phyloP scores from a whole-genome alignment of 2,888 invertebrate species.

The Coelinius sp. region DNA sequence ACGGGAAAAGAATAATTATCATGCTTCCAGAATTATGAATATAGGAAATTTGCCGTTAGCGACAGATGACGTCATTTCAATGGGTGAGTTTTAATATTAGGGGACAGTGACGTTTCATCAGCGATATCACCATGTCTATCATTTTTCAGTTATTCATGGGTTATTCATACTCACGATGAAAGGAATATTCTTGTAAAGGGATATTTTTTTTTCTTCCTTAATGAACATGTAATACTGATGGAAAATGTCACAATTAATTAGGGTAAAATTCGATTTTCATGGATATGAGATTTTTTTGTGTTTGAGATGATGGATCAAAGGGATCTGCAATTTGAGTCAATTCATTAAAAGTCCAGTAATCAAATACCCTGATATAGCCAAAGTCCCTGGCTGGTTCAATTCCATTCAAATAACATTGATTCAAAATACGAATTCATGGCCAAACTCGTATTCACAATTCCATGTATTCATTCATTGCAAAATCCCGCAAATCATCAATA shows the following conservation, averaged over 20 bases:
- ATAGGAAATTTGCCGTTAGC: neutral
- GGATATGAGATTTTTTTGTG: too few relatives aligned
- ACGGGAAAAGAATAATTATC: neutral
- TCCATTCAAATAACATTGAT: neutral
- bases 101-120: constrained; percentile 19
- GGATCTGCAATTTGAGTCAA: too few relatives aligned
- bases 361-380: too few relatives aligned
- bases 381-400: too few relatives aligned
- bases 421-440: neutral
- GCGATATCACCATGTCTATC: neutral
- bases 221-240: too few relatives aligned
- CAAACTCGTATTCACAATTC: neutral
- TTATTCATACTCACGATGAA: constrained; percentile 7
- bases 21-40: neutral
- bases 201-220: neutral
- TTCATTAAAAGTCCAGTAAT: too few relatives aligned
- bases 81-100: neutral
- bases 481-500: neutral
- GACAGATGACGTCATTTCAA: neutral
- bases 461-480: neutral
- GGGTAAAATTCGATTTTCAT: too few relatives aligned
- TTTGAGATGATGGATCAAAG: too few relatives aligned
- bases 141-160: constrained; percentile 9
- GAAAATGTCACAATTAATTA: too few relatives aligned
- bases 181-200: neutral